Conservation (phyloP, 2,888 invertebrate genomes). For the Spisula solida region DNA sequence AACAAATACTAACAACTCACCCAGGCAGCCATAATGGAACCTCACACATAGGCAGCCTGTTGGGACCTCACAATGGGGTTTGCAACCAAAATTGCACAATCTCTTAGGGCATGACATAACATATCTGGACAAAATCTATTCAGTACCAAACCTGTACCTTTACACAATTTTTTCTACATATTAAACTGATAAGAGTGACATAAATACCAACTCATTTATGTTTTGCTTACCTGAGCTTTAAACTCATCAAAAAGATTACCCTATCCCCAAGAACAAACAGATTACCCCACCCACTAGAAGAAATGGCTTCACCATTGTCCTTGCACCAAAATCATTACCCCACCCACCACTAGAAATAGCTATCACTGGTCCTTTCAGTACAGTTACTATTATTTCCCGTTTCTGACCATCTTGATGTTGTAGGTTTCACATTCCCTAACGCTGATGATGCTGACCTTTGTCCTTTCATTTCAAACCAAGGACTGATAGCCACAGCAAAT, state of each 20-base stretch:
- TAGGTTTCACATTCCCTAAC: not conserved
- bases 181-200: no score
- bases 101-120: not conserved
- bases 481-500: constrained; percentile 65
- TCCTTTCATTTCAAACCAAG: constrained; percentile 54
- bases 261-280: not conserved
- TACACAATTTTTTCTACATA: no score
- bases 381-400: constrained; percentile 26
- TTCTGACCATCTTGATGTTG: constrained; percentile 6
- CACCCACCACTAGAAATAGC: constrained; percentile 24
- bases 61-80: not conserved
- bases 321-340: not conserved
- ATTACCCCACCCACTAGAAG: not conserved
- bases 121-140: no score
- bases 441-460: constrained; percentile 41
- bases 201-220: no score
- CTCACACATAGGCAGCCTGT: not conserved
- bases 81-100: not conserved
- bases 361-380: constrained; percentile 28
- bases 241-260: not conserved
- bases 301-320: not conserved
- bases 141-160: no score
- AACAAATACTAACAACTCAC: not conserved
- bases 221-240: no score
- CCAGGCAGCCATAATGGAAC: no score